A percentile compares a stretch with the other conserved stretches of the same genome.
Evolutionary conservation across 2,888 invertebrate genomes (phyloP).

Genomic region (Nomada fucata): DNA sequence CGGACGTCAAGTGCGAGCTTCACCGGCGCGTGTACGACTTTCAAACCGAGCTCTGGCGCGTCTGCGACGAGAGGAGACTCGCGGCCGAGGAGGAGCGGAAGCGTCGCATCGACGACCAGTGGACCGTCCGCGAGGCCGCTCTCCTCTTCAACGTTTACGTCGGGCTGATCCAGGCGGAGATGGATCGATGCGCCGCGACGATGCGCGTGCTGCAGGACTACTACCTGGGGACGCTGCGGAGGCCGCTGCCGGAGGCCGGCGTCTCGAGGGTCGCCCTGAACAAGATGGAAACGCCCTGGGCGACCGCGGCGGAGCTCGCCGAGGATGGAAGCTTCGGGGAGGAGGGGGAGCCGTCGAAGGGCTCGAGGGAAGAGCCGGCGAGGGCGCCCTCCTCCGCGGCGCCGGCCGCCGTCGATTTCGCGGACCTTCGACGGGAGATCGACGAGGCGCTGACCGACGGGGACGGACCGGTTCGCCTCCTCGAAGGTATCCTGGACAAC

Average conservation of each 20-base stretch:
- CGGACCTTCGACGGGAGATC: conserved; percentile 30
- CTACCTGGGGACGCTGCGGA: conserved; percentile 80
- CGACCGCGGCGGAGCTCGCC: neutral
- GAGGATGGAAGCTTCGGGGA: too few species aligned
- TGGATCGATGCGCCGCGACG: conserved; percentile 85
- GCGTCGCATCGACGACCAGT: conserved; percentile 86
- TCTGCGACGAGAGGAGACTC: conserved; percentile 86
- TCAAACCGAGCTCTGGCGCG: conserved; percentile 85
- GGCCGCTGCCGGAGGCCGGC: conserved; percentile 37
- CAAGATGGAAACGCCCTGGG: neutral
- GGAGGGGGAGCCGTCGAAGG: neutral
- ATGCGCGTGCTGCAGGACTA: conserved; percentile 84
- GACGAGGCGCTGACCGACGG: conserved; percentile 30
- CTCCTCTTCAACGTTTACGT: conserved; percentile 86
- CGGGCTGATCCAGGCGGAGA: conserved; percentile 87
- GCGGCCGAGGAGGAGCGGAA: conserved; percentile 86
- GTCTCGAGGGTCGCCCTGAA: conserved; percentile 32
- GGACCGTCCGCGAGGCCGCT: conserved; percentile 86
- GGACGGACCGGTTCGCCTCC: conserved; percentile 33
- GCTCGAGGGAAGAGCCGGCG: neutral
- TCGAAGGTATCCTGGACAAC: conserved; percentile 60
- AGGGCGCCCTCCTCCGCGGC: neutral
- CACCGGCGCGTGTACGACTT: conserved; percentile 86
- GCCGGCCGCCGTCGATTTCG: neutral
- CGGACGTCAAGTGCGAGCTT: conserved; percentile 87